Evolutionary conservation across 2,113 vertebrate genomes (phyloP).

Genomic region (Caranx ignobilis): DNA sequence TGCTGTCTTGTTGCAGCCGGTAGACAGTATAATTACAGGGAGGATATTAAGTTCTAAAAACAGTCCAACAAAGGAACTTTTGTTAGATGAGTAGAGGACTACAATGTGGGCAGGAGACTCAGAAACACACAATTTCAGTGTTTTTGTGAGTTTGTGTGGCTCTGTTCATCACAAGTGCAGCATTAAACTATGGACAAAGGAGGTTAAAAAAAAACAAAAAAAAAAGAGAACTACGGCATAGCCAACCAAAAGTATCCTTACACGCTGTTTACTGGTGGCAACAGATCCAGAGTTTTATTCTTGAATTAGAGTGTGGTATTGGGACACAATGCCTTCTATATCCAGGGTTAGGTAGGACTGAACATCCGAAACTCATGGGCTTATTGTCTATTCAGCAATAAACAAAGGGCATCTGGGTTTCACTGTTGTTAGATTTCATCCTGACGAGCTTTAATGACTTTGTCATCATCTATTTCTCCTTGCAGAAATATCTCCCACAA

Average conservation of each 20-base stretch:
- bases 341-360: background rate
- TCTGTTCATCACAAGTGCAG: background rate
- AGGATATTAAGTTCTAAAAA: background rate
- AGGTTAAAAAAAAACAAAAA: background rate
- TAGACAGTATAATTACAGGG: background rate
- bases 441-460: background rate
- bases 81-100: too few species aligned
- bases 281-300: background rate
- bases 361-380: background rate
- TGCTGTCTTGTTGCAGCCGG: background rate
- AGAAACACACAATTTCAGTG: background rate
- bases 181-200: background rate
- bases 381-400: constrained; percentile 3
- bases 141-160: background rate
- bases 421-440: background rate
- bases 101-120: too few species aligned
- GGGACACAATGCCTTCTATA: background rate
- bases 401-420: background rate
- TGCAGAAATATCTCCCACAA: constrained; percentile 89
- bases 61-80: background rate
- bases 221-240: background rate
- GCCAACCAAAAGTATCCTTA: background rate
- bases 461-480: constrained; percentile 38
- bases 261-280: background rate
- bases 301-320: background rate